A percentile compares a stretch with the other conserved stretches of the same genome.
phyloP scores from a whole-genome alignment of 1,140 invertebrate genomes.

The Nasonia giraulti region DNA sequence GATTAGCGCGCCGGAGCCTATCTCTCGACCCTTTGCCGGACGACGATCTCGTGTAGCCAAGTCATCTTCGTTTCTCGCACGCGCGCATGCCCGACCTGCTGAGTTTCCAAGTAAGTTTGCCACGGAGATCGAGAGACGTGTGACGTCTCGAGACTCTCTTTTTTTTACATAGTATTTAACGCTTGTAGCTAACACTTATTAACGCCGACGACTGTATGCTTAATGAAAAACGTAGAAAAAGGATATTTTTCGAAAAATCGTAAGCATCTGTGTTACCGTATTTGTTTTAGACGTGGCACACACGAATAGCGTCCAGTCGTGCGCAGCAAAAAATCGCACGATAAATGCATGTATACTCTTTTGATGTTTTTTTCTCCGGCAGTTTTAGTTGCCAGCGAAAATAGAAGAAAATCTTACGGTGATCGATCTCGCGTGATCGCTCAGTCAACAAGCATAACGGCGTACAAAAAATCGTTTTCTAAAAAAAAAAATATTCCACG shows the following conservation, averaged over 20 bases:
- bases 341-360: too few relatives aligned
- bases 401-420: neutral
- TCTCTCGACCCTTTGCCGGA: neutral
- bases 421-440: neutral
- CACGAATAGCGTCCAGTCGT: too few relatives aligned
- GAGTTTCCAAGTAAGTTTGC: conserved; percentile 63
- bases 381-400: neutral
- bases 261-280: too few relatives aligned
- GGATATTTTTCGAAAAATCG: too few relatives aligned
- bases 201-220: neutral
- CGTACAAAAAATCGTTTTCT: too few relatives aligned
- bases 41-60: neutral
- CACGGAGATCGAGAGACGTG: neutral
- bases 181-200: neutral
- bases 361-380: neutral
- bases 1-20: neutral
- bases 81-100: conserved; percentile 60
- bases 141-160: neutral
- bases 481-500: too few relatives aligned
- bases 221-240: too few relatives aligned
- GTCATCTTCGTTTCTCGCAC: conserved; percentile 14
- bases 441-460: neutral
- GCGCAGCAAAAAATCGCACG: too few relatives aligned
- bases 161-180: neutral
- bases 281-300: too few relatives aligned